These are phyloP conservation scores for Solenopsis fugax DNA, from an alignment of 1,140 invertebrate species.

Conservation along the genomic window DNA sequence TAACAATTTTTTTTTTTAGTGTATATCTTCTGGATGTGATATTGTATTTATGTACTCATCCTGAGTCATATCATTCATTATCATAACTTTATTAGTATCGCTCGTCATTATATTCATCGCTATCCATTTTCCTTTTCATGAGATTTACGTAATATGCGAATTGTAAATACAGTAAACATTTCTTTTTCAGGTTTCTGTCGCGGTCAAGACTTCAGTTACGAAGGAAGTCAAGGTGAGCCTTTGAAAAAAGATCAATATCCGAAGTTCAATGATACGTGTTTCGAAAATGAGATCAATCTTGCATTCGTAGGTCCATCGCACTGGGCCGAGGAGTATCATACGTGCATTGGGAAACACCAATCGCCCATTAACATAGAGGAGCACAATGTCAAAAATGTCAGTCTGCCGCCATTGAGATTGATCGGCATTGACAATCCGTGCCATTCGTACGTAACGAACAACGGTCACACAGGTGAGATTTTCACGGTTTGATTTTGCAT, in stretches of 20 bases:
- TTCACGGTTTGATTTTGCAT: slow-evolving; percentile 13
- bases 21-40: neutral
- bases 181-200: slow-evolving; percentile 52
- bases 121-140: neutral
- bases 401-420: slow-evolving; percentile 87
- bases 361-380: slow-evolving; percentile 94
- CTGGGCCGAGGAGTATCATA: slow-evolving; percentile 90
- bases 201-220: slow-evolving; percentile 65
- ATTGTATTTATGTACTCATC: neutral
- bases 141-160: neutral
- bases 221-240: slow-evolving; percentile 61
- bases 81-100: neutral
- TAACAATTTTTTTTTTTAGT: neutral
- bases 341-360: slow-evolving; percentile 92
- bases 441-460: slow-evolving; percentile 89
- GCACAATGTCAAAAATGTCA: slow-evolving; percentile 88
- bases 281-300: neutral
- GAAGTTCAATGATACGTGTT: neutral
- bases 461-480: slow-evolving; percentile 91
- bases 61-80: neutral
- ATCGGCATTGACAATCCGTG: slow-evolving; percentile 88
- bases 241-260: neutral
- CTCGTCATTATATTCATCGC: neutral
- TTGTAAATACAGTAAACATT: neutral
- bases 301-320: slow-evolving; percentile 88